Conservation (phyloP, 2,888 invertebrate species). For the Pterobdella sp. region DNA sequence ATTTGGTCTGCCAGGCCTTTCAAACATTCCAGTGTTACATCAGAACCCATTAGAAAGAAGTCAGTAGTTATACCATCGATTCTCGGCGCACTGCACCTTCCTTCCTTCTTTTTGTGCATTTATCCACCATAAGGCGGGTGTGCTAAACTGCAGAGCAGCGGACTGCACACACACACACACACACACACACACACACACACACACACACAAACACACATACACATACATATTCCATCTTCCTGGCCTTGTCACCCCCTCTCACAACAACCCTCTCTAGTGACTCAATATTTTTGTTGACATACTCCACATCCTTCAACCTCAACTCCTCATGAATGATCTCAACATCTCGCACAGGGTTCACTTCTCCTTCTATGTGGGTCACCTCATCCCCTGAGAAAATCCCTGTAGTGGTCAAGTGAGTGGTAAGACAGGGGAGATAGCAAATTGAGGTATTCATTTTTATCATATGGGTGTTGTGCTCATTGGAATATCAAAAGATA, state of each 20-base stretch:
- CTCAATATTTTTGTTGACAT: slow-evolving; percentile 70
- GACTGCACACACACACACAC: neutral
- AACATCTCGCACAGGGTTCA: slow-evolving; percentile 89
- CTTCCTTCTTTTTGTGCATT: no score
- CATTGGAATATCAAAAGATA: no score
- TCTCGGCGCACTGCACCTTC: no score
- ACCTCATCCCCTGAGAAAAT: slow-evolving; percentile 96
- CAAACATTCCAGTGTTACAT: no score
- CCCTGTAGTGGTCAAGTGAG: slow-evolving; percentile 57
- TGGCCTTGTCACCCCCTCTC: slow-evolving; percentile 83
- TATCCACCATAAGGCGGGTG: no score
- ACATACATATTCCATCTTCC: slow-evolving; percentile 87
- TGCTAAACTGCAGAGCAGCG: no score
- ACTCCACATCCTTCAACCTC: slow-evolving; percentile 85
- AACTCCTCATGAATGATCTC: slow-evolving; percentile 89
- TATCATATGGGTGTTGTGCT: neutral
- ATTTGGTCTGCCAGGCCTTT: no score
- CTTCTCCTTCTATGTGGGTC: slow-evolving; percentile 95
- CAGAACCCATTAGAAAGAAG: no score
- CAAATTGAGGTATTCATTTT: neutral
- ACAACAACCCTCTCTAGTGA: slow-evolving; percentile 67
- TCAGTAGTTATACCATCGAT: no score
- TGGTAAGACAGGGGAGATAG: neutral
- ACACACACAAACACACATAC: neutral
- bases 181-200: neutral